Base-by-base conservation (phyloP, 2,113 vertebrate species). In the Todiramphus saurophagus region DNA sequence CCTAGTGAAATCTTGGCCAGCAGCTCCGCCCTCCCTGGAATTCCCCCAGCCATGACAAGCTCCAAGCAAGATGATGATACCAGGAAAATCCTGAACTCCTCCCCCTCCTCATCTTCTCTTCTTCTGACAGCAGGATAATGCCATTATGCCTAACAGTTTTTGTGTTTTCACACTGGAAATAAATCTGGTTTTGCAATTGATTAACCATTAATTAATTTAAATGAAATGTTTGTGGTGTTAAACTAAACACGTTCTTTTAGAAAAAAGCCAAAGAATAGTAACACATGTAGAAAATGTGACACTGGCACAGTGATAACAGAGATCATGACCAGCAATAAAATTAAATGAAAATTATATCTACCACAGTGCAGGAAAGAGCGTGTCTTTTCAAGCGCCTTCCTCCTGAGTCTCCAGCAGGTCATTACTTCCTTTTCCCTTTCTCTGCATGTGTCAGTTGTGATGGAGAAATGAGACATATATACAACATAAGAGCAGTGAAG, bases 151-250 rank as follows among this genome's bases (percentile, higher is more conserved):
- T 84, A 75, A 83, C 20, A 63, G 28, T 10, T 87, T 62, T 31
- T 58, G 10, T 56, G 6, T 44, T 89, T 56, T 81, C 16, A 41
- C 13, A 33, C 16, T 62, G 20, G 17, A 83, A 83, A 60, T 50
- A 64, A 67, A 8, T 11, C 3, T 1, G 0, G 11, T 1, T 6
- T 74, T 78, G 18, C 8, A 46, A 33, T 7, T 63, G 17, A 30
- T 62, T 74, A 70, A 20, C 13, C 17, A n/a, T 63, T 82, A 44
- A 24, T 75, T 86, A 64, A 5, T 43, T 91, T 37, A 56, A 86
- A 73, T 43, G 13, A 86, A 60, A 60, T 73, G n/a, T 64, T 77
- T 60, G 13, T 73, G 21, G 4, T 55, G 56, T 64, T 93, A 83
- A 76, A 76, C 2, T 10, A 44, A 76, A 31, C 2, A 18, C 23